Conservation (phyloP, 2,888 invertebrate genomes). For the Chloromyia formosa region DNA sequence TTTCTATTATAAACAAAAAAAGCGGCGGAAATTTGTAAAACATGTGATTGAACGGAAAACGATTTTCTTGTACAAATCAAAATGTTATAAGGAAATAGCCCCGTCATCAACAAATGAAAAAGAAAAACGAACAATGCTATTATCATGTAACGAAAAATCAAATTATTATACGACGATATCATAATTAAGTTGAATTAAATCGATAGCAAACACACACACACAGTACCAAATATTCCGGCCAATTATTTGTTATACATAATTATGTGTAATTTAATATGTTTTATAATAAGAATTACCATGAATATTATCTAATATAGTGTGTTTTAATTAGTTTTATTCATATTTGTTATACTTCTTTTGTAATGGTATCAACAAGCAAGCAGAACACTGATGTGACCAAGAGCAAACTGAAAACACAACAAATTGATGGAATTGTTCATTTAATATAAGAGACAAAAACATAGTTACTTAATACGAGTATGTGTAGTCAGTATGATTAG, state of each 20-base stretch:
- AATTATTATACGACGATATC: background rate
- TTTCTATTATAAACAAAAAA: background rate
- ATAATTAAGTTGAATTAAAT: background rate
- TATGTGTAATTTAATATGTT: conserved; percentile 5
- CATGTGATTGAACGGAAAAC: background rate
- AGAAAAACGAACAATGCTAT: conserved; percentile 9
- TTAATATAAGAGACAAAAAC: too few species aligned
- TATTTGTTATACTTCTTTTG: too few species aligned
- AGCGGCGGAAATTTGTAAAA: background rate
- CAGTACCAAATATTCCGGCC: conserved; percentile 46
- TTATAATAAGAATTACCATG: too few species aligned
- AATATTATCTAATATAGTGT: too few species aligned
- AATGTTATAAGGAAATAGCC: background rate
- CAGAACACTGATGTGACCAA: too few species aligned
- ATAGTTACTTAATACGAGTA: too few species aligned
- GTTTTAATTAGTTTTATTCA: too few species aligned
- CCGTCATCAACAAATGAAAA: background rate
- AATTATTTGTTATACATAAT: conserved; percentile 42
- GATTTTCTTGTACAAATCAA: background rate
- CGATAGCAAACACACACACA: conserved; percentile 4
- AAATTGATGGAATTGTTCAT: too few species aligned
- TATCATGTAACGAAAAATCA: conserved; percentile 6
- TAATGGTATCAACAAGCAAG: too few species aligned
- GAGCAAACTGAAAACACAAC: too few species aligned
- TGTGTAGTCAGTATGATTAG: too few species aligned